Evolutionary conservation across 2,888 invertebrate genomes (phyloP).

Genomic region (Polietes domitor): DNA sequence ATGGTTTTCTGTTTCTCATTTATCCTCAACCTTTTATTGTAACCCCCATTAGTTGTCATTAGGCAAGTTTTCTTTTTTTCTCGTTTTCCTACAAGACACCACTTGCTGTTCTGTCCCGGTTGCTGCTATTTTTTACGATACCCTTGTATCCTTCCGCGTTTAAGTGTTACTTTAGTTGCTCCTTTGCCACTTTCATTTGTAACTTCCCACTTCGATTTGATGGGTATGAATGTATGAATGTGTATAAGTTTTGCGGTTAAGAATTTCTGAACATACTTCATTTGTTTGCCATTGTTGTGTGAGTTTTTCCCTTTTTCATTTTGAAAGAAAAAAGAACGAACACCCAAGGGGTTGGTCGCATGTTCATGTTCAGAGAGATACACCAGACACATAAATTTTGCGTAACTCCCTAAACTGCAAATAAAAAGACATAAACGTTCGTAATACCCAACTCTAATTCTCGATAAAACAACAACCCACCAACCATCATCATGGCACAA

Average conservation of each 20-base stretch:
- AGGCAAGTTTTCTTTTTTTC: conserved; percentile 50
- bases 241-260: conserved; percentile 33
- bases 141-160: not conserved
- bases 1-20: not conserved
- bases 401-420: conserved; percentile 68
- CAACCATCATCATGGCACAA: conserved; percentile 27
- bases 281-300: conserved; percentile 43
- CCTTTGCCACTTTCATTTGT: conserved; percentile 52
- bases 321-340: conserved; percentile 59
- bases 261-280: conserved; percentile 25
- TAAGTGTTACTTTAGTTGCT: conserved; percentile 35
- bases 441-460: conserved; percentile 63
- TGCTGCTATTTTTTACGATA: conserved; percentile 7
- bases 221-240: not conserved
- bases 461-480: conserved; percentile 53
- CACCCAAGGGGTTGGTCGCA: conserved; percentile 69
- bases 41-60: conserved; percentile 65
- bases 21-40: conserved; percentile 7
- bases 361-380: conserved; percentile 63
- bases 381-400: conserved; percentile 71
- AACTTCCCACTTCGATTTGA: conserved; percentile 23
- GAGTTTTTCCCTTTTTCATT: conserved; percentile 29
- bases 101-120: not conserved
- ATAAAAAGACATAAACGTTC: conserved; percentile 65
- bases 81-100: not conserved